phyloP scores from a whole-genome alignment of 1,140 invertebrate genomes.

The Pseudomyrmex flavicornis region DNA sequence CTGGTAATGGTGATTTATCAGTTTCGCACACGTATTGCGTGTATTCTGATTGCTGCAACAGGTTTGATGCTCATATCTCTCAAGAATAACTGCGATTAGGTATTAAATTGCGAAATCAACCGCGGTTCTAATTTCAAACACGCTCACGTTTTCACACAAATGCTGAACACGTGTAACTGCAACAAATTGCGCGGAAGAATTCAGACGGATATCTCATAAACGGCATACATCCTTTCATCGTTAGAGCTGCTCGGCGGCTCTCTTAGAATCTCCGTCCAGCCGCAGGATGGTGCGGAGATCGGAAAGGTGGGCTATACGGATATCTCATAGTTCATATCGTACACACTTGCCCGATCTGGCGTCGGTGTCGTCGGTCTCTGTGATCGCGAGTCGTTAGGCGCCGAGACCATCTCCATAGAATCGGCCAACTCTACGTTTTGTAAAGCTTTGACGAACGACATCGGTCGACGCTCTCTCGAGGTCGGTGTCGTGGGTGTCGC shows the following conservation, averaged over 20 bases:
- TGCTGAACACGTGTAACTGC: conserved; percentile 44
- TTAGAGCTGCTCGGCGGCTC: conserved; percentile 67
- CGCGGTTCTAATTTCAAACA: conserved; percentile 1
- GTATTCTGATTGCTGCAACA: conserved; percentile 7
- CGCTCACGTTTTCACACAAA: not conserved
- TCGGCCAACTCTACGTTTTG: conserved; percentile 92
- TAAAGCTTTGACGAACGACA: conserved; percentile 95
- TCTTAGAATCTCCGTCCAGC: conserved; percentile 79
- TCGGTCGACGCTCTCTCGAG: conserved; percentile 88
- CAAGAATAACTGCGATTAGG: conserved; percentile 29
- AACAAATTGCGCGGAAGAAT: conserved; percentile 25
- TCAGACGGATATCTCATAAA: conserved; percentile 75
- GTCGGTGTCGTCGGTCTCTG: conserved; percentile 87
- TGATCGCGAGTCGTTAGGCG: conserved; percentile 76
- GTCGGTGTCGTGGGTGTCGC: conserved; percentile 83
- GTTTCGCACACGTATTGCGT: not conserved
- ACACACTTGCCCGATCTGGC: conserved; percentile 94
- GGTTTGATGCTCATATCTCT: conserved; percentile 1
- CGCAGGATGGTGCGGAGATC: conserved; percentile 78
- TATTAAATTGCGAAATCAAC: conserved; percentile 21
- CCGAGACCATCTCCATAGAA: conserved; percentile 90
- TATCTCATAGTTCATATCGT: conserved; percentile 98
- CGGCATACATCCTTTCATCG: conserved; percentile 65
- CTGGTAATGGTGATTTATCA: not conserved
- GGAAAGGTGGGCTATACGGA: conserved; percentile 89